Percentiles rank a stretch among this genome's conserved stretches.
These are phyloP conservation scores for Tragulus kanchil DNA, from an alignment of 2,113 vertebrate genomes.

Conservation along the genomic window DNA sequence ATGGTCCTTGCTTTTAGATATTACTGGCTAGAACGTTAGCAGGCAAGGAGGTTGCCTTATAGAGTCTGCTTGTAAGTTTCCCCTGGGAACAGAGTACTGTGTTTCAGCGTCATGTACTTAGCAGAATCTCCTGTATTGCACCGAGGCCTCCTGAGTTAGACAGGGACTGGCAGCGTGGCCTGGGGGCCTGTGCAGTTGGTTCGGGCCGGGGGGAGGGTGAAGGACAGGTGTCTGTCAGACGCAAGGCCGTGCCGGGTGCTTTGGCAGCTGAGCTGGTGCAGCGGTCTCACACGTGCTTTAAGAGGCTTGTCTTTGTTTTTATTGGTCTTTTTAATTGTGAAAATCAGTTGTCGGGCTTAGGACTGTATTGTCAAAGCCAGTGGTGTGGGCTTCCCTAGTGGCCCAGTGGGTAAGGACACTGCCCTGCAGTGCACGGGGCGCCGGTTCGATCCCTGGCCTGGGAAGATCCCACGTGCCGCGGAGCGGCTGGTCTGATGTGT, in stretches of 20 bases:
- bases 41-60: not conserved
- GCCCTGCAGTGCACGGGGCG: no score
- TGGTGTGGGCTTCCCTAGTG: not conserved
- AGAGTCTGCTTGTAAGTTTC: not conserved
- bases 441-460: no score
- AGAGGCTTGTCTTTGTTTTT: not conserved
- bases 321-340: not conserved
- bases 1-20: not conserved
- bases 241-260: not conserved
- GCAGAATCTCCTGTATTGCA: not conserved
- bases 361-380: constrained; percentile 5
- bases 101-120: not conserved
- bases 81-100: not conserved
- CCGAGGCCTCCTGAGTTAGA: not conserved
- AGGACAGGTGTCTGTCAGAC: not conserved
- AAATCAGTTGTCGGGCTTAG: not conserved
- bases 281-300: not conserved
- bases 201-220: not conserved
- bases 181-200: not conserved
- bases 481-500: no score
- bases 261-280: not conserved
- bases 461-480: no score
- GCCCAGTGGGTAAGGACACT: no score
- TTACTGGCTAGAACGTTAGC: not conserved
- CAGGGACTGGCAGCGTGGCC: not conserved